A percentile compares a stretch with the other conserved stretches of the same genome.
phyloP scores from a whole-genome alignment of 2,888 invertebrate species.

The Euproctis similis region DNA sequence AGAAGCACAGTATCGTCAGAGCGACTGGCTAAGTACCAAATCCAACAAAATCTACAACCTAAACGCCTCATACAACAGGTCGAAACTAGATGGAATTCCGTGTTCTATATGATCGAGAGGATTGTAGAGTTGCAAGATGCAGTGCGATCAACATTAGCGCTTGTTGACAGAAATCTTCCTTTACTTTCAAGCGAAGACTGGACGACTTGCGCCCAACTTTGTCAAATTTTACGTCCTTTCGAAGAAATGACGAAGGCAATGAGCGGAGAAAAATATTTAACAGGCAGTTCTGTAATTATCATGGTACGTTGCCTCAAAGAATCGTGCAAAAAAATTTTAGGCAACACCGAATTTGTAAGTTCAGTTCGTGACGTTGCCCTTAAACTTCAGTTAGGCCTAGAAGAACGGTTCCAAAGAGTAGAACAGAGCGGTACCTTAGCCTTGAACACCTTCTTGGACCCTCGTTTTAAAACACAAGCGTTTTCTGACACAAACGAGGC shows the following conservation, averaged over 20 bases:
- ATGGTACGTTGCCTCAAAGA: slow-evolving; percentile 18
- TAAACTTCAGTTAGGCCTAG: not conserved
- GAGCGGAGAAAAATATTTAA: slow-evolving; percentile 22
- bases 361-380: not conserved
- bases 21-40: not conserved
- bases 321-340: not conserved
- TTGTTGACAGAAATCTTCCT: not conserved
- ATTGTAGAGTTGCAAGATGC: not conserved
- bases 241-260: slow-evolving; percentile 16
- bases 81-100: slow-evolving; percentile 1
- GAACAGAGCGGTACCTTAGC: slow-evolving; percentile 7
- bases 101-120: not conserved
- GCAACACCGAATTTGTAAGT: not conserved
- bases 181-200: not conserved
- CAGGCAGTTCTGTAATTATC: slow-evolving; percentile 18
- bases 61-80: slow-evolving; percentile 1
- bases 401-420: slow-evolving; percentile 2
- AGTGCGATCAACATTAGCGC: not conserved
- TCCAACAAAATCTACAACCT: not conserved
- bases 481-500: not conserved
- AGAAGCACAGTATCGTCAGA: slow-evolving; percentile 1
- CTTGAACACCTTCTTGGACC: slow-evolving; percentile 6
- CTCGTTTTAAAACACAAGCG: slow-evolving; percentile 7
- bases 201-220: slow-evolving; percentile 3
- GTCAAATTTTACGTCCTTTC: slow-evolving; percentile 14